Base-by-base conservation (phyloP, 2,113 vertebrate species). In the Numida meleagris region DNA sequence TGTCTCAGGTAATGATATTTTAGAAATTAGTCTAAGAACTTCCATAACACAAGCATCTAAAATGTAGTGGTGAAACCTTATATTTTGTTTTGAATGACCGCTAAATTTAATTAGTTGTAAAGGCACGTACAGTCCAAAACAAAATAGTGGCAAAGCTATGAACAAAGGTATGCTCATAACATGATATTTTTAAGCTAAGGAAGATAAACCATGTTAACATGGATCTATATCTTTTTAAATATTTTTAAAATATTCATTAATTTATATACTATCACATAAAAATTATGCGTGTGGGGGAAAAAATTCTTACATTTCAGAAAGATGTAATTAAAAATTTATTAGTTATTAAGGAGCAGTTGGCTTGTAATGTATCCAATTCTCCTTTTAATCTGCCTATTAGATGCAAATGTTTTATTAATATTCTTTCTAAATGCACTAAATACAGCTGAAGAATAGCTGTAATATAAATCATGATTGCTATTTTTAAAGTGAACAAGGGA, bases 371-470 rank as follows among this genome's bases (percentile, higher is more conserved):
- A 87, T 78, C 68, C 75, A 76, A 15, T 82, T 92, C 43, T 81
- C 33, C 14, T 84, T 86, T 93, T 96, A 83, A 89, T 94, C 57
- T 77, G 18, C 38, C 45, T 74, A 59, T 88, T 94, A 70, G 5
- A 16, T 67, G 68, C 59, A 48, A 24, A 89, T 82, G n/a, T 88
- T 94, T 96, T 96, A 88, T 95, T 94, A 86, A 93, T 66, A 61
- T 5, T 51, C 91, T 71, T 77, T 90, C 21, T 13, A 78, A 93
- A 42, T 38, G 10, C 27, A 76, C 45, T 75, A 89, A 86, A 73
- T 86, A 85, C 38, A 70, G 12, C 24, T 29, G 31, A 87, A 93
- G 4, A 29, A 58, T 14, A 50, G n/a, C 27, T 76, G 29, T 40
- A 89, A 81, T 58, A 14, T 72, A 90, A 80, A 76, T 62, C 10